These are phyloP conservation scores for Hyposmocoma kahamanoa DNA, from an alignment of 1,140 invertebrate species.

Conservation along the genomic window DNA sequence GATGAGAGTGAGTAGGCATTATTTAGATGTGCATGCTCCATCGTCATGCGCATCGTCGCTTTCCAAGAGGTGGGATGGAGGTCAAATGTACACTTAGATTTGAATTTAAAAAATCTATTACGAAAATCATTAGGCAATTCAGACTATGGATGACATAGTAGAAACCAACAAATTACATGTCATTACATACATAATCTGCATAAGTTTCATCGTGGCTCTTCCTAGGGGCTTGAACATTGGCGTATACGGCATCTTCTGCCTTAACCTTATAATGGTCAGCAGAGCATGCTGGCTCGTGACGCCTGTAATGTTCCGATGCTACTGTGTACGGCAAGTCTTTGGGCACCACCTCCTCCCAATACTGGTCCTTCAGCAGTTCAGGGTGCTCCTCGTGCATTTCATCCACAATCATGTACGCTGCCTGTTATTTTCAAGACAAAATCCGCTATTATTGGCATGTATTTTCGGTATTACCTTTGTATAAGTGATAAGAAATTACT, in stretches of 20 bases:
- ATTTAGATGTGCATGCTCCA: too few relatives aligned
- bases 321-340: conserved; percentile 90
- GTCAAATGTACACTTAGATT: too few relatives aligned
- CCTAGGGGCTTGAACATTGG: conserved; percentile 77
- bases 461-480: too few relatives aligned
- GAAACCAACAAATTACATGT: too few relatives aligned
- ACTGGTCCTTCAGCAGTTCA: conserved; percentile 90
- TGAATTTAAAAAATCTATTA: too few relatives aligned
- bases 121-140: too few relatives aligned
- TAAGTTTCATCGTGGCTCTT: conserved; percentile 86
- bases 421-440: conserved; percentile 76
- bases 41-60: too few relatives aligned
- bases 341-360: conserved; percentile 93
- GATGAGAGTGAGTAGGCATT: too few relatives aligned
- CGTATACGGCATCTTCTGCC: conserved; percentile 86
- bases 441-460: too few relatives aligned
- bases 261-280: conserved; percentile 90
- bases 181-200: conserved; percentile 85
- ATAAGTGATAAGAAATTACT: too few relatives aligned
- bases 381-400: conserved; percentile 94
- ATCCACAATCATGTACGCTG: conserved; percentile 92
- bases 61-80: too few relatives aligned
- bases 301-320: conserved; percentile 87
- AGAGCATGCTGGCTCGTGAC: conserved; percentile 87
- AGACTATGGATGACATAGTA: too few relatives aligned